Conservation (phyloP, 2,888 invertebrate species). For the Eupithecia exiguata region DNA sequence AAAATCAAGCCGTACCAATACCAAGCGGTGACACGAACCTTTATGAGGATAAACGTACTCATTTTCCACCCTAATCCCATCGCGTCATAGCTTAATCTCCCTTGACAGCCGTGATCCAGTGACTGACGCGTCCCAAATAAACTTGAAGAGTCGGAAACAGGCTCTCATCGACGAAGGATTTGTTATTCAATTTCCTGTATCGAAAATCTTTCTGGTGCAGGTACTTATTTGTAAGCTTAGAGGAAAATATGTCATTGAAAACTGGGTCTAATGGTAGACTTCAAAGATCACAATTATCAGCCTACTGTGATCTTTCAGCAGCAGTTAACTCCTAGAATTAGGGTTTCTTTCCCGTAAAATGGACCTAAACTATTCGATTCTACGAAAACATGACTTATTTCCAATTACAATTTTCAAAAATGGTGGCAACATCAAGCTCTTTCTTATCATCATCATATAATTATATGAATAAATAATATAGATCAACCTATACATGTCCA, state of each 20-base stretch:
- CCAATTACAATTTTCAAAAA: no score
- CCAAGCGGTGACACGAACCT: neutral
- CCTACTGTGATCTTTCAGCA: neutral
- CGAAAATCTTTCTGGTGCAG: conserved; percentile 28
- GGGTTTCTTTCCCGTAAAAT: no score
- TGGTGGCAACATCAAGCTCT: neutral
- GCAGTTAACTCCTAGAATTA: neutral
- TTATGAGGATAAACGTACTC: conserved; percentile 1
- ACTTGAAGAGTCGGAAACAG: conserved; percentile 39
- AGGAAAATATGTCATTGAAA: neutral
- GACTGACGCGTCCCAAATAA: conserved; percentile 23
- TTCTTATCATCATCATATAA: no score
- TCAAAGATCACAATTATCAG: neutral
- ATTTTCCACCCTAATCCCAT: neutral
- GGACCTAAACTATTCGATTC: neutral
- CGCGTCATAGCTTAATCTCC: neutral
- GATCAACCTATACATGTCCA: no score
- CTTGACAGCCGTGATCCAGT: neutral
- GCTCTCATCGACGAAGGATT: conserved; percentile 44
- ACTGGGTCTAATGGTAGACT: neutral
- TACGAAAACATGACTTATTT: neutral
- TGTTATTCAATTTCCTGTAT: conserved; percentile 48
- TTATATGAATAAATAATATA: no score
- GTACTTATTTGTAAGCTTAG: conserved; percentile 11
- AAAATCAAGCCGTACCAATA: neutral